Base-by-base conservation (phyloP, 2,797 vertebrate species). In the Leuciscus waleckii region DNA sequence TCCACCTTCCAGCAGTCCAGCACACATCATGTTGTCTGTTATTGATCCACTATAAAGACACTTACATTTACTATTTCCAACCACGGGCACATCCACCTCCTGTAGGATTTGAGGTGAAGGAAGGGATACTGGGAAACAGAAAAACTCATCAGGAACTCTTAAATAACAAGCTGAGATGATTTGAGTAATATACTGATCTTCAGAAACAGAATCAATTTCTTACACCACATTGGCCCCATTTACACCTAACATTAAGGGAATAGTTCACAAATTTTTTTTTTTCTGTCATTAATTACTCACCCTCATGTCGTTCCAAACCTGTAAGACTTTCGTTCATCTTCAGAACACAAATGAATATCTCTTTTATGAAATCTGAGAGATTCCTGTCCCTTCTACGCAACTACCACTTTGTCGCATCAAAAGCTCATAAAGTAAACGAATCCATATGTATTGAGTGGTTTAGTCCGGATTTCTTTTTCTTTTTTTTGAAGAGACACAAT, bases 1-100 rank as follows among this genome's bases (percentile, higher is more conserved):
- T 0, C 91, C 91, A 0, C 91, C 91, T 1, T 8, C 7, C 21
- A 0, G 0, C 2, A 46, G 0, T 1, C 88, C 92, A 10, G 93
- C 93, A n/a, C 93, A 94, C 3, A 95, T 82, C 90, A 92, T 92
- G 46, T 92, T 92, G 0, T 49, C 1, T 2, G 81, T 89, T 49
- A 87, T 23, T 0, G 0, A 0, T 3, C 1, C 21, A 23, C 0
- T 4, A 26, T 86, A 85, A 32, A 88, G 54, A 8, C 74, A 87
- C 10, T 67, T 68, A 26, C 94, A 95, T 81, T 89, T 11, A 0
- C 83, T 83, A 19, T 80, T 85, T 32, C 92, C 92, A 51, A 95
- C 82, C 2, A 94, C 23, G 0, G 93, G 90, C 4, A 95, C 1
- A 0, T 74, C 8, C 0, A 87, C 89, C 75, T 95, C 88, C 83